Base-by-base conservation (phyloP, 2,113 vertebrate species). In the Corythornis madagascariensis region DNA sequence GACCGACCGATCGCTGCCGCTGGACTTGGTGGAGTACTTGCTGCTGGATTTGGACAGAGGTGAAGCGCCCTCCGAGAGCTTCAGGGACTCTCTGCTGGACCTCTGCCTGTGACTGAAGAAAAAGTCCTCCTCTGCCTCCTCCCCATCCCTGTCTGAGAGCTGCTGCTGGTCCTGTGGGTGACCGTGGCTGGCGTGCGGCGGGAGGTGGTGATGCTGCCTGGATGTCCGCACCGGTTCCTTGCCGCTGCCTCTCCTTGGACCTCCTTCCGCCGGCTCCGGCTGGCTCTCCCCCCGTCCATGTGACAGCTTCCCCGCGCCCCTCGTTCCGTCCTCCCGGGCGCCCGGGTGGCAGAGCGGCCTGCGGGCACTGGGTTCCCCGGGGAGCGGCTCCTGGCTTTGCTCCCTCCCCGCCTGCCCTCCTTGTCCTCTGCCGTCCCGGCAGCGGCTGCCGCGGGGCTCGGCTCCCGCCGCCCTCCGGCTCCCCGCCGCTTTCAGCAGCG, bases 261-360 rank as follows among this genome's bases (percentile, higher is more conserved):
- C 96, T 91, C 93, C 94, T 92, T 92, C 96, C 70, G 55, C 78
- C 47, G 56, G 64, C 93, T 95, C 92, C 33, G 73, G 90, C 94
- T 88, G 92, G 85, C 86, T 94, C 92, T 88, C 92, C 88, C 83
- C 89, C 42, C 93, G 60, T 85, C 90, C 75, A 64, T 94, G 94
- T 94, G 94, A 89, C 90, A 90, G 96, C 86, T 89, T 91, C 88
- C 83, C 83, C 29, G 66, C 69, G 93, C 97, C 97, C 87, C 89
- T 92, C 96, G 71, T 94, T 74, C 96, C 95, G 82, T 97, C 95
- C 92, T 98, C 98, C 79, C 94, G 82, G 70, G 96, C 96, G 57
- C 96, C 97, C 7, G 99, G 99, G 82, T 98, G 98, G 96, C 98
- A 99, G 52, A 99, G 97, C 53, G 98, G 99, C 98, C 99, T 98